A percentile compares a stretch with the other conserved stretches of the same genome.
These are phyloP conservation scores for Leptinotarsa lineolata DNA, from an alignment of 1,140 invertebrate genomes.

Conservation along the genomic window DNA sequence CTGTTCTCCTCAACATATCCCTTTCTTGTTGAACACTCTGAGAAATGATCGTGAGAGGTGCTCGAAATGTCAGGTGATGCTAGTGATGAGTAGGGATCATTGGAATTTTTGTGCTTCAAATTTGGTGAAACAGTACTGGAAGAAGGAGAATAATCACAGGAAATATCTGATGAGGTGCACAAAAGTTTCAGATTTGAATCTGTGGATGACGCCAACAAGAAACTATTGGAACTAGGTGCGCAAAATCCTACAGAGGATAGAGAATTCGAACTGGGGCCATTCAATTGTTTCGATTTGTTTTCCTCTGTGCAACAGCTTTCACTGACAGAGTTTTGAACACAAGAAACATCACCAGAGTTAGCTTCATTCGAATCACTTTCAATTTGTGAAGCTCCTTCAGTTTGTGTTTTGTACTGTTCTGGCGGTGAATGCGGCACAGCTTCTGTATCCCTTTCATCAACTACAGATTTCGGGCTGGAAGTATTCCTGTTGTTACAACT, in stretches of 20 bases:
- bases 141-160: background rate
- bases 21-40: background rate
- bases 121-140: background rate
- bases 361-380: background rate
- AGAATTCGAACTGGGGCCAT: background rate
- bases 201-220: background rate
- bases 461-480: background rate
- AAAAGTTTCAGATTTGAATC: background rate
- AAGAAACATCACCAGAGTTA: background rate
- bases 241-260: too few relatives aligned
- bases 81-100: background rate
- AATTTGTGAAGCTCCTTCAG: background rate
- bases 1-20: background rate
- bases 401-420: background rate
- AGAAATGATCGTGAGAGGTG: background rate
- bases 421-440: background rate
- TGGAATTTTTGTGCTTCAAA: background rate
- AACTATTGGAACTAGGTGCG: background rate
- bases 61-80: conserved; percentile 17
- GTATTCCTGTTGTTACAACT: background rate
- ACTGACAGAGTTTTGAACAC: background rate
- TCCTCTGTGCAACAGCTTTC: background rate
- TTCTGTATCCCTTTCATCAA: background rate
- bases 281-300: background rate
- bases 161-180: background rate